Conservation (phyloP, 2,888 invertebrate species). For the Acheta domesticus region DNA sequence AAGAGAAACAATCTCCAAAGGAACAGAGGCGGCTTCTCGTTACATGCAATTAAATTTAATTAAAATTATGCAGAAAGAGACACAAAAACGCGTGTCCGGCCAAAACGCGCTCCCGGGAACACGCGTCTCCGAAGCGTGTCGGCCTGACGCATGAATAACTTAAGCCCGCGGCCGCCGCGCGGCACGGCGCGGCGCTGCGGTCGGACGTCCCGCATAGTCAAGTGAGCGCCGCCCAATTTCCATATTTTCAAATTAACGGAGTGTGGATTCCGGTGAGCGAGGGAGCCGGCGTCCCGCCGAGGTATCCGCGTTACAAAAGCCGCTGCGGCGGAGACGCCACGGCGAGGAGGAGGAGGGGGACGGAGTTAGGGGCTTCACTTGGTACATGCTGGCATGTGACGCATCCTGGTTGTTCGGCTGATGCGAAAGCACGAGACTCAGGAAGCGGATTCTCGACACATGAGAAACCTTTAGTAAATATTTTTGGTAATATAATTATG, state of each 20-base stretch:
- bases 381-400: too few relatives aligned
- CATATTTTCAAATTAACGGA: constrained; percentile 10
- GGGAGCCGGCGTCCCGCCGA: neutral
- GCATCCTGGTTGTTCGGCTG: too few relatives aligned
- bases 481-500: too few relatives aligned
- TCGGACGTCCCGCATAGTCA: neutral
- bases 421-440: too few relatives aligned
- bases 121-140: neutral
- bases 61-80: neutral
- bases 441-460: too few relatives aligned
- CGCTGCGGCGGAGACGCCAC: too few relatives aligned
- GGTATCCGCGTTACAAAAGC: neutral
- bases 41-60: neutral
- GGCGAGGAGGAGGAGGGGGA: too few relatives aligned
- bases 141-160: neutral
- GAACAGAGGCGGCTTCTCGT: neutral
- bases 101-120: neutral
- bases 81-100: neutral
- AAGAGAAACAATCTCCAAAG: too few relatives aligned
- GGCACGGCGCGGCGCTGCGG: neutral
- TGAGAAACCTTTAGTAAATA: too few relatives aligned
- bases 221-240: neutral
- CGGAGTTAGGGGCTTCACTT: too few relatives aligned
- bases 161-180: neutral
- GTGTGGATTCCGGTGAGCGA: neutral